A percentile compares a stretch with the other conserved stretches of the same genome.
Conservation (phyloP, 2,888 invertebrate species). For the Plebejus argus region DNA sequence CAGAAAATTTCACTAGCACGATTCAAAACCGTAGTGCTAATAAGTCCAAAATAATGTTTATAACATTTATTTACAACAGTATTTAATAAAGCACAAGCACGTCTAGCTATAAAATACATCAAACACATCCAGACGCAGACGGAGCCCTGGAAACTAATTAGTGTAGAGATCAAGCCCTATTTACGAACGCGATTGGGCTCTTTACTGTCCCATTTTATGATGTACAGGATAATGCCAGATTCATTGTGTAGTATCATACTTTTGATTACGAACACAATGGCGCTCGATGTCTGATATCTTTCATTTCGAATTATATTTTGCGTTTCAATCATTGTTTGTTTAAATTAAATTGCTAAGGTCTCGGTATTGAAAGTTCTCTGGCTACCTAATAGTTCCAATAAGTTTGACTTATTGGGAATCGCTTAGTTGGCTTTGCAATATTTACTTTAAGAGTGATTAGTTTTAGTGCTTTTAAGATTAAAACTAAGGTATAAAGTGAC, state of each 20-base stretch:
- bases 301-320: background rate
- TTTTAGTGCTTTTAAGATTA: background rate
- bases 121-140: background rate
- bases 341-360: background rate
- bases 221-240: background rate
- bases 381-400: too few relatives aligned
- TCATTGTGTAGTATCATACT: slow-evolving; percentile 21
- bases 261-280: slow-evolving; percentile 22
- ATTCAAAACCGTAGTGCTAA: background rate
- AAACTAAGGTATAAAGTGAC: background rate
- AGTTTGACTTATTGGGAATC: background rate
- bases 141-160: background rate
- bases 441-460: background rate
- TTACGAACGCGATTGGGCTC: slow-evolving; percentile 11
- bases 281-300: slow-evolving; percentile 1
- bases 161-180: background rate
- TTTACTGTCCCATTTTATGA: slow-evolving; percentile 8
- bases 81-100: background rate
- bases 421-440: background rate
- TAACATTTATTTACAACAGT: too few relatives aligned
- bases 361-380: background rate
- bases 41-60: background rate
- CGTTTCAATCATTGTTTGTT: background rate
- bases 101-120: slow-evolving; percentile 10
- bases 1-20: too few relatives aligned